phyloP scores from a whole-genome alignment of 2,113 vertebrate species.

The Aldabrachelys gigantea region DNA sequence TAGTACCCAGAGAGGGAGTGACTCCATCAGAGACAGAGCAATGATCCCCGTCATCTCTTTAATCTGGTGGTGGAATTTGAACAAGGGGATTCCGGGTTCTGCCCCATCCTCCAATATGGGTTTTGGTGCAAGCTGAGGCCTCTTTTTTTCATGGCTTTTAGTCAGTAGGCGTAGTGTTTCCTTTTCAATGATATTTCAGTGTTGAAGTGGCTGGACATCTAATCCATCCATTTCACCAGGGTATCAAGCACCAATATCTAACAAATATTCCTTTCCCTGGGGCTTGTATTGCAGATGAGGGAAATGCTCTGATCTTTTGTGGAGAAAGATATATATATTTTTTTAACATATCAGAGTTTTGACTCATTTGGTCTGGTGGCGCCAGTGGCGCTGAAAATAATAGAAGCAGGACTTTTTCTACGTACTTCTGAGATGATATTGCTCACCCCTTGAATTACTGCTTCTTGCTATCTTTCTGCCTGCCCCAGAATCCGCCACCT shows the following conservation, averaged over 20 bases:
- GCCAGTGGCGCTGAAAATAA: not conserved
- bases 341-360: not conserved
- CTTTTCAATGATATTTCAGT: too few species aligned
- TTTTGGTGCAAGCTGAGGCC: not conserved
- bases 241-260: too few species aligned
- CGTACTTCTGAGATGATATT: not conserved
- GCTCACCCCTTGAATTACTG: rapidly evolving
- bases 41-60: not conserved
- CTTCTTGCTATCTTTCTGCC: not conserved
- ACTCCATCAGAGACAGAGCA: not conserved
- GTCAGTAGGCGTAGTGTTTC: rapidly evolving
- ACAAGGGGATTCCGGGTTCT: not conserved
- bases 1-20: not conserved
- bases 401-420: not conserved
- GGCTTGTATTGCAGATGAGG: not conserved
- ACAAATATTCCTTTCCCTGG: not conserved
- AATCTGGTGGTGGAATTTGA: not conserved
- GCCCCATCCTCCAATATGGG: not conserved
- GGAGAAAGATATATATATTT: not conserved
- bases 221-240: rapidly evolving
- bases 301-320: not conserved
- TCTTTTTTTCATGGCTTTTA: not conserved
- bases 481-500: not conserved
- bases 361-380: not conserved
- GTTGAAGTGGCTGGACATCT: not conserved